Base-by-base conservation (phyloP, 2,888 invertebrate genomes). In the Lypha dubia region DNA sequence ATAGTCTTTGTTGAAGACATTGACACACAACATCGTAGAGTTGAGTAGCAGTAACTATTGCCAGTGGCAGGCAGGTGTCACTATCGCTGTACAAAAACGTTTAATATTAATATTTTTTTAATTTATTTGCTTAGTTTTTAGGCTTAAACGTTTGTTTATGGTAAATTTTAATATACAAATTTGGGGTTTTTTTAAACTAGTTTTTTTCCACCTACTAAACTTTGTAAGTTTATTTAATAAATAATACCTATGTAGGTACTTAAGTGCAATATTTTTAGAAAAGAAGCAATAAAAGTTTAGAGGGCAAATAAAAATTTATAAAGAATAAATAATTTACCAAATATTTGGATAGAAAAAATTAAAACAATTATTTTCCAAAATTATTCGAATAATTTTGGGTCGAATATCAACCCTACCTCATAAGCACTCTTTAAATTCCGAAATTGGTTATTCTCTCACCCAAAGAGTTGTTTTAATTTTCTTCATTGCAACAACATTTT, bases 11-110 rank as follows among this genome's bases (percentile, higher is more conserved):
- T n/a, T n/a, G n/a, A 38, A 75, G 68, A 38, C 81, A 81, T 81
- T 81, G 81, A 70, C 75, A 81, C 75, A 81, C 68, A 75, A 75
- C 35, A 56, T 20, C 51, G 32, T 62, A 13, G 6, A 74, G 49
- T 71, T 67, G 38, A 58, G 35, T 62, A 20, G 41, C 38, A 51
- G 35, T 67, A 32, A 28, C 8, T 44, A 49, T 73, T 58, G 38
- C 22, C 32, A 51, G 44, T 35, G 24, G 22, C 73, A 74, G 79
- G 65, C 5, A 5, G 2, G 28, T 73, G 73, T 60, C 65, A 46
- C 41, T 49, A 60, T 6, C 32, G 24, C 15, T 24, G 17, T 8
- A 24, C 15, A 60, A 74, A 53, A 35, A 0, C 22, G 20, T 20
- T 35, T 15, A 22, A 24, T 28, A 60, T 63, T 63, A 0, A 32